Percentiles rank a stretch among this genome's conserved stretches.
These are phyloP conservation scores for Chelonoidis abingdonii DNA, from an alignment of 2,113 vertebrate genomes.

Conservation along the genomic window DNA sequence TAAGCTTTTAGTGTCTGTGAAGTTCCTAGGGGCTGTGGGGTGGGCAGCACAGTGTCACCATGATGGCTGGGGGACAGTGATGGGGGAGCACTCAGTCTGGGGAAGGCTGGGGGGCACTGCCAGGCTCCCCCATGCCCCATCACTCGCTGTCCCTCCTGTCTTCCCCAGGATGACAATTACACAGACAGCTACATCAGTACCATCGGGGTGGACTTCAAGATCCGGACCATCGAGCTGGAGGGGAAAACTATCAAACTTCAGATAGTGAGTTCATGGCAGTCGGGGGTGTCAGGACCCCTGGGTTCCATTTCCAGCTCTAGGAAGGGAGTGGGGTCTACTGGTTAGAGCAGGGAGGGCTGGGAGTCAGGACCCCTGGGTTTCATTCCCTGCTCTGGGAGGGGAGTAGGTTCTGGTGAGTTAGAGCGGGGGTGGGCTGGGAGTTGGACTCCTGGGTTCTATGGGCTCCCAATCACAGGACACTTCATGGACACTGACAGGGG, in stretches of 20 bases:
- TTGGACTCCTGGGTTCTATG: neutral
- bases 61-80: neutral
- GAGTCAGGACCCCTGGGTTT: too few relatives aligned
- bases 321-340: too few relatives aligned
- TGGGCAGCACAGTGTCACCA: neutral
- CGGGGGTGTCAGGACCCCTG: neutral
- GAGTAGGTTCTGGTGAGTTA: neutral
- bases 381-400: neutral
- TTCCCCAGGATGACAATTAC: constrained; percentile 38
- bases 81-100: too few relatives aligned
- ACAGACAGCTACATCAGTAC: constrained; percentile 62
- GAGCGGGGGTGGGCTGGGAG: too few relatives aligned
- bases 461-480: too few relatives aligned
- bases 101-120: neutral
- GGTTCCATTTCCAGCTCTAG: neutral
- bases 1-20: neutral
- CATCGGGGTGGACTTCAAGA: constrained; percentile 65
- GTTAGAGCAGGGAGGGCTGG: too few relatives aligned
- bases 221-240: constrained; percentile 55
- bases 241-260: constrained; percentile 61
- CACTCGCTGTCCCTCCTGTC: neutral
- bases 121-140: neutral
- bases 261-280: constrained; percentile 11
- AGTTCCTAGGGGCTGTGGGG: neutral
- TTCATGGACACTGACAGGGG: too few relatives aligned